Evolutionary conservation across 2,797 vertebrate species (phyloP), one percentile per base, ranked within the genome.

Genomic region (Alcedo quadribrachys): DNA sequence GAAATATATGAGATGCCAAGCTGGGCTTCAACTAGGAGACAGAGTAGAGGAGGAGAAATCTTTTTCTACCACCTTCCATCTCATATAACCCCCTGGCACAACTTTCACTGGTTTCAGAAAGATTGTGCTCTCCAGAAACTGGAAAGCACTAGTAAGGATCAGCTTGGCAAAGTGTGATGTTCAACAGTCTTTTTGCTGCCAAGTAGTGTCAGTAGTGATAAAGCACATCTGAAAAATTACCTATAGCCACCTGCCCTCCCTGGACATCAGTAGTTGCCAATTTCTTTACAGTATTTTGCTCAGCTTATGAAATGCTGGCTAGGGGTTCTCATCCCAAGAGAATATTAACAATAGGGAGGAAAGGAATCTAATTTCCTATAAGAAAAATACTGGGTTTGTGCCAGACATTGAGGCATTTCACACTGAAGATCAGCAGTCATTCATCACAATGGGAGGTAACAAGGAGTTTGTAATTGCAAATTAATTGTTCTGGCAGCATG

Each of bases 171-270:
- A 60, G 17, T 15, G 19, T 3, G 9, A 62, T 20, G 25, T 76
- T 75, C 27, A 53, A 60, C 6, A 66, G 42, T 80, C 28, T 53
- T 63, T 37, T 25, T 32, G 17, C 61, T 91, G 93, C 95, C 79
- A 87, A 90, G 73, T 13, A 54, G 27, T 90, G 67, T 93, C 89
- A 51, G 40, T 37, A 81, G 55, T 53, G 63, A 94, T 93, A 87
- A 92, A 81, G 57, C 55, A 43, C 71, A 65, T 90, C 89, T 96
- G 90, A 94, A 94, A 96, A 96, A 94, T 93, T 84, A 79, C 88
- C 78, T 80, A 19, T 25, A 91, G 89, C 85, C 96, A 94, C 95
- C 95, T 94, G 87, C 66, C 73, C 65, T 91, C 83, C 76, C 85
- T 74, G 91, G 37, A 58, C 61, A 63, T 27, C 74, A 50, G 16